phyloP scores from a whole-genome alignment of 1,140 invertebrate genomes.

The Mesaphorura yosii region DNA sequence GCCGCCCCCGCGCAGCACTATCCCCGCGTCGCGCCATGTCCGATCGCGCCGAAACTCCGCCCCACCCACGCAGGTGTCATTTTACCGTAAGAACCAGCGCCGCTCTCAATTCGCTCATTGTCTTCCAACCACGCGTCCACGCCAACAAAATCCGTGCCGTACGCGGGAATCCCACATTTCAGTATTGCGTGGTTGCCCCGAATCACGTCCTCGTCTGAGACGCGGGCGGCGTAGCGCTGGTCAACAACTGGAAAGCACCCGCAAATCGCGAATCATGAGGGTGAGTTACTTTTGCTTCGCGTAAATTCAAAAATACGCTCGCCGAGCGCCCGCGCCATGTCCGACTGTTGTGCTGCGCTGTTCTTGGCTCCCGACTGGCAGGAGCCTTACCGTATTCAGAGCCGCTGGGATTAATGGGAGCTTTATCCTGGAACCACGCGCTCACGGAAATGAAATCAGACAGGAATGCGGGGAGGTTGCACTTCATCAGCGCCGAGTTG shows the following conservation, averaged over 20 bases:
- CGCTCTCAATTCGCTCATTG: constrained; percentile 44
- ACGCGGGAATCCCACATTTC: constrained; percentile 79
- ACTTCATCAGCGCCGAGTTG: constrained; percentile 85
- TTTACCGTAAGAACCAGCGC: background rate
- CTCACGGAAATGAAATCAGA: constrained; percentile 80
- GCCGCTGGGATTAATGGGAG: constrained; percentile 40
- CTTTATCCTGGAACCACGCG: constrained; percentile 71
- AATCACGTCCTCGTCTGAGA: constrained; percentile 85
- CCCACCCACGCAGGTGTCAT: background rate
- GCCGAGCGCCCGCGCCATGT: background rate
- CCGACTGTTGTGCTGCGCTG: too few species aligned
- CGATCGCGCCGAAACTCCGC: background rate
- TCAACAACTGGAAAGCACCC: constrained; percentile 56
- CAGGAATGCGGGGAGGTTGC: constrained; percentile 81
- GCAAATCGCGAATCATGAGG: too few species aligned
- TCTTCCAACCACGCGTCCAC: constrained; percentile 78
- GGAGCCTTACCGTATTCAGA: background rate
- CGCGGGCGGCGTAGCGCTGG: constrained; percentile 76
- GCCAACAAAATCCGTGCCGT: constrained; percentile 79
- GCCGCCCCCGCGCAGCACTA: background rate
- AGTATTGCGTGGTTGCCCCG: constrained; percentile 80
- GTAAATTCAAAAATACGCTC: too few species aligned
- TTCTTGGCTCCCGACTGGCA: background rate
- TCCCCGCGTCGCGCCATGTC: background rate
- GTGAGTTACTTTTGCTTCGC: too few species aligned